These are phyloP conservation scores for Macropus fuliginosus DNA, from an alignment of 2,797 vertebrate genomes.

Conservation along the genomic window DNA sequence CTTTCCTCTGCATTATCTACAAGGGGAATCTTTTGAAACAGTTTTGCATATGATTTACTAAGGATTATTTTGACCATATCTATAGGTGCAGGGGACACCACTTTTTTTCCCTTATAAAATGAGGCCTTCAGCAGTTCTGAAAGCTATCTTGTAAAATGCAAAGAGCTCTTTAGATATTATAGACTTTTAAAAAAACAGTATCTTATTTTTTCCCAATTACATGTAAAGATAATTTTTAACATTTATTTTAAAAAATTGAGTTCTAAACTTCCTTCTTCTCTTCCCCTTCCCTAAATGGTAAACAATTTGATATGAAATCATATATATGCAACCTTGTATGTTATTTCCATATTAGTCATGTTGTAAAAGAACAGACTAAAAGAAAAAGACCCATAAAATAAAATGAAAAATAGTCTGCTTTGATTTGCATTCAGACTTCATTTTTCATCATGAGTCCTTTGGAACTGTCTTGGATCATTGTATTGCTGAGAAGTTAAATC, in stretches of 20 bases:
- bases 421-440: neutral
- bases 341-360: neutral
- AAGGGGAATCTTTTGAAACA: neutral
- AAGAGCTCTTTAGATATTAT: neutral
- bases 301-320: neutral
- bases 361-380: neutral
- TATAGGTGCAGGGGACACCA: neutral
- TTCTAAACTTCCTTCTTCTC: neutral
- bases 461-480: neutral
- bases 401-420: neutral
- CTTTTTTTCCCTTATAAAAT: neutral
- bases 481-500: neutral
- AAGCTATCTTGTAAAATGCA: neutral
- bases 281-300: neutral
- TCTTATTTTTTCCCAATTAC: neutral
- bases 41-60: neutral
- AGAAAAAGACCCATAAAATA: neutral
- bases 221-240: neutral
- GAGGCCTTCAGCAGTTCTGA: neutral
- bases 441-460: neutral
- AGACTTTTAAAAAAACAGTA: neutral
- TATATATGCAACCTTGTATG: neutral
- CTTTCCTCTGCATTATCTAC: neutral
- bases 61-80: neutral
- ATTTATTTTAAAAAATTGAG: neutral